Conservation (phyloP, 2,797 vertebrate genomes). For the Molossus molossus region DNA sequence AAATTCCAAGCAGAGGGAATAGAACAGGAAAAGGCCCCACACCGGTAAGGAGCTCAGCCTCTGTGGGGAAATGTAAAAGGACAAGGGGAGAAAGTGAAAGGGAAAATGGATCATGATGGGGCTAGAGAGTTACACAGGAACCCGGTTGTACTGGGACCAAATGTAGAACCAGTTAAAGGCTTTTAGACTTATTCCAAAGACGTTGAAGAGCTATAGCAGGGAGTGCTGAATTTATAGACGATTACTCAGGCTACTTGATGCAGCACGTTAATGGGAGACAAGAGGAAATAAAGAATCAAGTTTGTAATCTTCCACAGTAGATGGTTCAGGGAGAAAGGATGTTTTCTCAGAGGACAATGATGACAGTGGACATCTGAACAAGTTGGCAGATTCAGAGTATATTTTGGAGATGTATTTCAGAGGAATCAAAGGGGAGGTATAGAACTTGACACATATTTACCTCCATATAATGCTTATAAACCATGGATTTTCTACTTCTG, state of each 20-base stretch:
- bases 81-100: not conserved
- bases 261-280: not conserved
- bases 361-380: not conserved
- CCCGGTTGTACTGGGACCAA: not conserved
- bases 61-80: not conserved
- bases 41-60: not conserved
- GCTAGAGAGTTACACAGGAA: not conserved
- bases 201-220: not conserved
- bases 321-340: not conserved
- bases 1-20: not conserved
- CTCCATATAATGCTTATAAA: constrained; percentile 10
- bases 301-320: not conserved
- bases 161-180: not conserved
- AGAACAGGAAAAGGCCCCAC: not conserved
- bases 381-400: not conserved
- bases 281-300: not conserved
- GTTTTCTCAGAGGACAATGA: constrained; percentile 46
- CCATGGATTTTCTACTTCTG: not conserved
- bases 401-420: not conserved
- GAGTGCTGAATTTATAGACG: constrained; percentile 16
- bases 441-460: constrained; percentile 5
- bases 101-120: not conserved
- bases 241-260: not conserved
- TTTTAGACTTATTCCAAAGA: constrained; percentile 5
- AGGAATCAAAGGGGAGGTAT: not conserved